phyloP scores from a whole-genome alignment of 2,888 invertebrate genomes.

The Drosophila kanekoi region DNA sequence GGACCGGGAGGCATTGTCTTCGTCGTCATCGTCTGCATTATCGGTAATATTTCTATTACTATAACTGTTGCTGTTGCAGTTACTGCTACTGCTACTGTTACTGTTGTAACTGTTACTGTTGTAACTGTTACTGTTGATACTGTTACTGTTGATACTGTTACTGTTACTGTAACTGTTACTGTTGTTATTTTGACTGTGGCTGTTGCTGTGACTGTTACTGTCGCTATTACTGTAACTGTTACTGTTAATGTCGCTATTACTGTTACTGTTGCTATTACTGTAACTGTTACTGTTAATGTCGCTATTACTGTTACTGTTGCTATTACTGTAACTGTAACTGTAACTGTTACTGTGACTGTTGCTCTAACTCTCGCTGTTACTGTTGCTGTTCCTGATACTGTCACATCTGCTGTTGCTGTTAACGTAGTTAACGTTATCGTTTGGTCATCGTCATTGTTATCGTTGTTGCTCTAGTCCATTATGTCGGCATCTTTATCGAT shows the following conservation, averaged over 20 bases:
- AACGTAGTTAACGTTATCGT: background rate
- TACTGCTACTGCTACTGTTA: conserved; percentile 7
- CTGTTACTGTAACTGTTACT: background rate
- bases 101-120: background rate
- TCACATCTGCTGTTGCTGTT: conserved; percentile 5
- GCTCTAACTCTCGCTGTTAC: too few relatives aligned
- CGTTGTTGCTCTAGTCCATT: too few relatives aligned
- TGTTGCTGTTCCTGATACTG: background rate
- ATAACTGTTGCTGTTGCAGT: background rate
- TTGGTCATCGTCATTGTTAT: background rate
- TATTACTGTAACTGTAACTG: conserved; percentile 12
- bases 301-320: background rate
- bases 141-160: background rate
- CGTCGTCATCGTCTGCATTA: conserved; percentile 3
- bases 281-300: conserved; percentile 1
- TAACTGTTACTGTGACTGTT: too few relatives aligned
- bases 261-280: conserved; percentile 12
- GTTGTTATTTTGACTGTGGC: conserved; percentile 14
- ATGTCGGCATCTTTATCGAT: background rate
- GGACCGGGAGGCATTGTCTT: conserved; percentile 37
- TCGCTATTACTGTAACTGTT: background rate
- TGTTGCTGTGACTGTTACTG: conserved; percentile 1
- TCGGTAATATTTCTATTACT: background rate
- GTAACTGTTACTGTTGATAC: too few relatives aligned
- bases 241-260: background rate